phyloP scores from a whole-genome alignment of 2,113 vertebrate species.

The Austrofundulus limnaeus region DNA sequence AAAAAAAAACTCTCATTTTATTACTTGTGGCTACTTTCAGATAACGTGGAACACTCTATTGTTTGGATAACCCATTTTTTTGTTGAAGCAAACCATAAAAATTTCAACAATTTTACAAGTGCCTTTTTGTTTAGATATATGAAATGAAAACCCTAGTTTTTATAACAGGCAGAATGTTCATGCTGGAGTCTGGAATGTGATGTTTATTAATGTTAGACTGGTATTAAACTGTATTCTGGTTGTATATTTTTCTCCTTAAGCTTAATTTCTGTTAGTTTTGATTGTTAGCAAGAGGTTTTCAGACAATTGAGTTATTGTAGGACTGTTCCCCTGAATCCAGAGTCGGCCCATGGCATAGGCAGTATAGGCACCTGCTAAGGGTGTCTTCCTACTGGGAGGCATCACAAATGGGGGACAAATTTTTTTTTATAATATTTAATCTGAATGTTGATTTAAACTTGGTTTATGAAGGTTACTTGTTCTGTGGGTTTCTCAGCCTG shows the following conservation, averaged over 20 bases:
- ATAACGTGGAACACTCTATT: slow-evolving; percentile 1
- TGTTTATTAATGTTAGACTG: slow-evolving; percentile 53
- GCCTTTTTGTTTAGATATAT: slow-evolving; percentile 32
- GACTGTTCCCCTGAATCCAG: neutral
- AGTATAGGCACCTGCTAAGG: too few relatives aligned
- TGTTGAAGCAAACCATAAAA: slow-evolving; percentile 10
- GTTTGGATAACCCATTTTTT: slow-evolving; percentile 15
- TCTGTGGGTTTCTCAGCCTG: too few relatives aligned
- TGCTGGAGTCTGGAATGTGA: slow-evolving; percentile 38
- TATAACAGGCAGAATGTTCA: slow-evolving; percentile 38
- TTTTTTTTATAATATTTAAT: too few relatives aligned
- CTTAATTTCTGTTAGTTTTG: neutral
- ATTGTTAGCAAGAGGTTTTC: slow-evolving; percentile 1
- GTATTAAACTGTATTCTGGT: slow-evolving; percentile 22
- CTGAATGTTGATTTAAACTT: too few relatives aligned
- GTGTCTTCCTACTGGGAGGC: too few relatives aligned
- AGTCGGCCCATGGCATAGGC: too few relatives aligned
- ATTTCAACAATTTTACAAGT: slow-evolving; percentile 1
- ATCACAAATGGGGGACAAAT: too few relatives aligned
- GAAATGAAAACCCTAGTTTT: slow-evolving; percentile 35
- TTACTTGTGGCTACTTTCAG: slow-evolving; percentile 1
- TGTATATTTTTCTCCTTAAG: slow-evolving; percentile 35
- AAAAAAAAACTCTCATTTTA: neutral
- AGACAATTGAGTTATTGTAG: slow-evolving; percentile 30
- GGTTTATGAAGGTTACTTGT: too few relatives aligned